Percentiles rank a stretch among this genome's conserved stretches.
These are phyloP conservation scores for Tetropium fuscum DNA, from an alignment of 2,888 invertebrate genomes.

Conservation along the genomic window DNA sequence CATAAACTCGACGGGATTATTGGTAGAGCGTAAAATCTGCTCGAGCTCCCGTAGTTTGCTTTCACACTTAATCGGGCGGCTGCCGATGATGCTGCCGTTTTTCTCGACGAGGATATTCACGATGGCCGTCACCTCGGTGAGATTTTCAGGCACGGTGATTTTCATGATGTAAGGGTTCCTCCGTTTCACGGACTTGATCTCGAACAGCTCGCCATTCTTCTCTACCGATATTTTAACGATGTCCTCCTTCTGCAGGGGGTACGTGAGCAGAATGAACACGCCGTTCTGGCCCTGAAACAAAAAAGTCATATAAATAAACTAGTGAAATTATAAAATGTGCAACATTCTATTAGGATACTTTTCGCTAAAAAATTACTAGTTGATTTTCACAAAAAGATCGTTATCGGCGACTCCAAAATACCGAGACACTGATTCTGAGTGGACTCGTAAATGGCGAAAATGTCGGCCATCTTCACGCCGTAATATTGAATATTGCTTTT, in stretches of 20 bases:
- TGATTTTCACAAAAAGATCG: background rate
- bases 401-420: no score
- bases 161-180: constrained; percentile 88
- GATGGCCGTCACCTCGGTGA: constrained; percentile 85
- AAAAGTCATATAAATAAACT: constrained; percentile 32
- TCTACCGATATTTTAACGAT: constrained; percentile 82
- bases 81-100: constrained; percentile 83
- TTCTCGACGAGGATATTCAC: constrained; percentile 85
- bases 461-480: no score
- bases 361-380: no score
- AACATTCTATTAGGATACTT: no score
- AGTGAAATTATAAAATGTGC: background rate
- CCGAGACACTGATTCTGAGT: no score
- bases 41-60: constrained; percentile 86
- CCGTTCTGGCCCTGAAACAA: constrained; percentile 86
- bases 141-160: constrained; percentile 85
- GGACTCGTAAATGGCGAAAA: no score
- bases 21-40: constrained; percentile 81
- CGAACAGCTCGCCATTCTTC: constrained; percentile 80
- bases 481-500: no score
- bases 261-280: constrained; percentile 82
- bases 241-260: constrained; percentile 83
- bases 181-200: constrained; percentile 80
- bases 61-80: constrained; percentile 90
- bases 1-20: constrained; percentile 89